Percentiles rank a stretch among this genome's conserved stretches.
Conservation (phyloP, 2,888 invertebrate species). For the Ormyrus nitidulus region DNA sequence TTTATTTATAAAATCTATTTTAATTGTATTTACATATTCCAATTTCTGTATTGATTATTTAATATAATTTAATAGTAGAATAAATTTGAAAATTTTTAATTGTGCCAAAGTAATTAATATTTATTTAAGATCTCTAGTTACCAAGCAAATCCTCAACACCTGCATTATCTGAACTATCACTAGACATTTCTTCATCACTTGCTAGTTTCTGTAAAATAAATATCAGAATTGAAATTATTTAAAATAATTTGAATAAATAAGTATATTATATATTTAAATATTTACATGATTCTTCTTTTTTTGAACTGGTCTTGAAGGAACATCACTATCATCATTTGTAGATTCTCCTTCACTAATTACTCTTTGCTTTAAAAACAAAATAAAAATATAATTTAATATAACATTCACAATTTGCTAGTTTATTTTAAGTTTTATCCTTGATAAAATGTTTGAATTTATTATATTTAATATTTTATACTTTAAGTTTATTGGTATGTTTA, state of each 20-base stretch:
- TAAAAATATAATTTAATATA: not conserved
- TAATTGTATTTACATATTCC: too few relatives aligned
- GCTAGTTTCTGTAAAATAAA: slow-evolving; percentile 61
- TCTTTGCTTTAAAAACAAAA: slow-evolving; percentile 73
- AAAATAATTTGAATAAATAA: slow-evolving; percentile 18
- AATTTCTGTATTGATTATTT: too few relatives aligned
- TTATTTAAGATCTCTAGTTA: slow-evolving; percentile 7
- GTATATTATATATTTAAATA: not conserved
- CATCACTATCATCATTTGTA: slow-evolving; percentile 62
- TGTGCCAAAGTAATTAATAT: not conserved
- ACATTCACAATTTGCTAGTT: not conserved
- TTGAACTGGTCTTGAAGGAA: slow-evolving; percentile 58
- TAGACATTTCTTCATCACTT: slow-evolving; percentile 62
- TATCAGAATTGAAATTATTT: not conserved
- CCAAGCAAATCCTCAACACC: slow-evolving; percentile 59
- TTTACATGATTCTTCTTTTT: slow-evolving; percentile 68
- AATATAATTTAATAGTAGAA: not conserved
- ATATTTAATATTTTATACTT: not conserved
- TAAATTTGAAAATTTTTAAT: not conserved
- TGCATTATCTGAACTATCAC: slow-evolving; percentile 59
- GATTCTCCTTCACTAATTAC: slow-evolving; percentile 77
- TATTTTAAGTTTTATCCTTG: slow-evolving; percentile 8
- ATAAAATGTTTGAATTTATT: not conserved
- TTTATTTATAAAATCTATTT: slow-evolving; percentile 33
- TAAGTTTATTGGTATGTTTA: not conserved